Base-by-base conservation (phyloP, 2,797 vertebrate genomes). In the Enteromius afrohamiltoni region DNA sequence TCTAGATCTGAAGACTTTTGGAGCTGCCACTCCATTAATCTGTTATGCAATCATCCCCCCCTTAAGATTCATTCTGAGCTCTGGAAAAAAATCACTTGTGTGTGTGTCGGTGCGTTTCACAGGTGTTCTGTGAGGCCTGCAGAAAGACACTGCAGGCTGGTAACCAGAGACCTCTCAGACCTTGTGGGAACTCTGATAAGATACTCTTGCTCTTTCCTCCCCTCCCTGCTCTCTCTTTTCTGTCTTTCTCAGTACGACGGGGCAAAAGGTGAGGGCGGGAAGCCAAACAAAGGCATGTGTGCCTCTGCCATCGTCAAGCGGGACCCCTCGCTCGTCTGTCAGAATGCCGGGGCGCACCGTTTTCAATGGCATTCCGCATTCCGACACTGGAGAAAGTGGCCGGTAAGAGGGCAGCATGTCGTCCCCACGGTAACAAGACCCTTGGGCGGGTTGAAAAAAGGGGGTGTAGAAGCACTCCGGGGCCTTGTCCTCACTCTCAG, bases 331-430 rank as follows among this genome's bases (percentile, higher is more conserved):
- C 90, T 87, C 53, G 83, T 87, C 89, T 94, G 92, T 94, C 92
- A 89, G 80, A 67, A 87, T 89, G 91, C 92, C 91, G 88, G 92
- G 89, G 91, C 42, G 86, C 92, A 91, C 92, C 93, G 93, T 94
- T 93, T 94, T 67, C 91, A 89, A 88, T 93, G 91, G 89, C 90
- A 91, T 91, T 84, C 84, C 79, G 70, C 85, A 88, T 85, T 88
- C 85, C 77, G 53, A 79, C 82, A 82, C 42, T 26, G 79, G 80
- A 81, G 77, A 85, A 83, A 87, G 80, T 81, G 85, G 67, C 40
- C 55, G 77, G 49, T 74, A 74, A 79, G 82, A 87, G 75, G 81
- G 70, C 29, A 42, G 70, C 75, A 64, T 83, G 82, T 83, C 67
- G 3, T 71, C 82, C 75, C 75, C 53, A 71, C 42, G 75, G 82